Evolutionary conservation across 35 echinoderm and acorn worm species (phyloP).

Genomic region (Lytechinus variegatus): DNA sequence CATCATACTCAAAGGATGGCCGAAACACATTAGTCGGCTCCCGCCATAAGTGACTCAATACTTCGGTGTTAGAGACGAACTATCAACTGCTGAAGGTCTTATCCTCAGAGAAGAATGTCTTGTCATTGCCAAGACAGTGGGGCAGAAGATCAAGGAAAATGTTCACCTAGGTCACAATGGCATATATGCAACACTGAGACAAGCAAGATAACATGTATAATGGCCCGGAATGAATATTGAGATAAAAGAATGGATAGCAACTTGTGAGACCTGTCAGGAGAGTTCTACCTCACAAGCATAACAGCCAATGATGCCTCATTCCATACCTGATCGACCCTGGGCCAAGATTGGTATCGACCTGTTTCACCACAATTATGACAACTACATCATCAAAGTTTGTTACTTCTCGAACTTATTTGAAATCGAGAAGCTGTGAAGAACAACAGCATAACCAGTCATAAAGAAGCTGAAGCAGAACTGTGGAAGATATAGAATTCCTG

Average conservation of each 20-base stretch:
- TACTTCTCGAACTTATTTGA: not conserved
- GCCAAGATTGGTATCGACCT: not conserved
- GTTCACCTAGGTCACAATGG: slow-evolving; percentile 59
- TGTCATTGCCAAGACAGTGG: slow-evolving; percentile 49
- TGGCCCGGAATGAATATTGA: slow-evolving; percentile 53
- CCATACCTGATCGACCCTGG: slow-evolving; percentile 63
- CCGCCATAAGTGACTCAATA: slow-evolving; percentile 22
- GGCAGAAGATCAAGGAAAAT: not conserved
- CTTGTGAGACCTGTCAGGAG: slow-evolving; percentile 59
- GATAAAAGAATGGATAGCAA: slow-evolving; percentile 21
- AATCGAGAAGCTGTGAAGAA: not conserved
- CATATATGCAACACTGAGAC: slow-evolving; percentile 30
- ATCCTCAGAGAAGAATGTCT: slow-evolving; percentile 56
- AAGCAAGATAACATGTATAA: slow-evolving; percentile 48
- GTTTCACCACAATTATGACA: not conserved
- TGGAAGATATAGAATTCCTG: slow-evolving; percentile 42
- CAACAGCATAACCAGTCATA: not conserved
- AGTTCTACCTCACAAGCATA: not conserved
- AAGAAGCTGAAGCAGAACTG: slow-evolving; percentile 53
- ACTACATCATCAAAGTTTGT: not conserved
- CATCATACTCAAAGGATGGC: slow-evolving; percentile 57
- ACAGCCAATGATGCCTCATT: slow-evolving; percentile 27
- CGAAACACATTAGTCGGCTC: slow-evolving; percentile 36
- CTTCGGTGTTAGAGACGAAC: slow-evolving; percentile 46
- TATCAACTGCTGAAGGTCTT: slow-evolving; percentile 52